Conservation (phyloP, 2,797 vertebrate genomes). For the Bradypodion ventrale region DNA sequence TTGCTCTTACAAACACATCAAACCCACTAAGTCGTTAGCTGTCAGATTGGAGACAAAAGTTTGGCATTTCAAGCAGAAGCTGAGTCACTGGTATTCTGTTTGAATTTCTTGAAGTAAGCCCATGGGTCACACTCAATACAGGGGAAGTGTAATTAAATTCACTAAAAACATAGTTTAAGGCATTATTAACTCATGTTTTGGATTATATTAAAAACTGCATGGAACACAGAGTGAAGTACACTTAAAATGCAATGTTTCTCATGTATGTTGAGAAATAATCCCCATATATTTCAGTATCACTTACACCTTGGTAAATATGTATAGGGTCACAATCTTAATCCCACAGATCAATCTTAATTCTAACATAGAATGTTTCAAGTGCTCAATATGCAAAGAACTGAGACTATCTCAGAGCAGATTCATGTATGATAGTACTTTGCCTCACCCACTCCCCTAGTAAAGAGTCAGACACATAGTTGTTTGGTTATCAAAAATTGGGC, state of each 20-base stretch:
- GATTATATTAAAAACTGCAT: neutral
- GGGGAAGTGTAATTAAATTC: neutral
- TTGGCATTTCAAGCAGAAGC: neutral
- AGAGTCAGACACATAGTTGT: too few species aligned
- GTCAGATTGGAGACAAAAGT: neutral
- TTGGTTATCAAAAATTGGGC: too few species aligned
- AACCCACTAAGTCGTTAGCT: neutral
- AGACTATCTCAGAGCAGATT: neutral
- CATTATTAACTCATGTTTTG: neutral
- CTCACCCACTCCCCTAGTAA: too few species aligned
- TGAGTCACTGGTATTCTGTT: neutral
- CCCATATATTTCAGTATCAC: neutral
- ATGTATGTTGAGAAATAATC: neutral
- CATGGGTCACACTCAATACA: neutral
- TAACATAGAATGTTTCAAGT: neutral
- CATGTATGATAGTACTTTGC: too few species aligned
- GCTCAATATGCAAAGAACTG: neutral
- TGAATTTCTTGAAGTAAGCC: neutral
- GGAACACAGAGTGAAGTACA: neutral
- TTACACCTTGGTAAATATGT: neutral
- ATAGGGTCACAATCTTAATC: neutral
- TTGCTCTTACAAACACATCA: conserved; percentile 10
- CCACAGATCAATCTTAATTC: neutral
- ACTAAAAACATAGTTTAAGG: neutral
- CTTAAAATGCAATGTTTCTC: neutral